Evolutionary conservation across 2,888 invertebrate species (phyloP).

Genomic region (Melieria crassipennis): DNA sequence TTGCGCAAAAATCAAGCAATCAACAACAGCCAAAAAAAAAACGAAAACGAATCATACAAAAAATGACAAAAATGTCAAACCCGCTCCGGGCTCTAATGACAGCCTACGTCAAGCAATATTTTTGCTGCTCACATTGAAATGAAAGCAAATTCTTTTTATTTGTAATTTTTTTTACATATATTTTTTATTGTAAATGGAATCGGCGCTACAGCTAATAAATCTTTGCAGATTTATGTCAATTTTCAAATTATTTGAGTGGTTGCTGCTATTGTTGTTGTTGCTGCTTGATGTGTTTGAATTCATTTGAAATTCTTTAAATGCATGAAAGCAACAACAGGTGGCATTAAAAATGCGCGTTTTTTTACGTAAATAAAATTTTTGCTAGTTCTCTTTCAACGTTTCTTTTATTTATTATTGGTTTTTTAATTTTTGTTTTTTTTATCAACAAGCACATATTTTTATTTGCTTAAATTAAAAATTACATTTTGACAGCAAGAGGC

Average conservation of each 20-base stretch:
- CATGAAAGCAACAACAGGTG: constrained; percentile 16
- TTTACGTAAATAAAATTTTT: too few species aligned
- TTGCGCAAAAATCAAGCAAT: background rate
- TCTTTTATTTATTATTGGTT: too few species aligned
- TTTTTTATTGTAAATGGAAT: too few species aligned
- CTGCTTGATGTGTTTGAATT: background rate
- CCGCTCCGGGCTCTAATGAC: too few species aligned
- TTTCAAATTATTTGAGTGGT: background rate
- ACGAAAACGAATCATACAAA: too few species aligned
- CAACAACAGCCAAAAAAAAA: background rate
- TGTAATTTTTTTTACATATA: too few species aligned
- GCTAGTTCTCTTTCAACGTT: too few species aligned
- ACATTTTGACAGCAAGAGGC: constrained; percentile 26
- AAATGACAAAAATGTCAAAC: background rate
- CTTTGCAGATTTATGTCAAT: constrained; percentile 12
- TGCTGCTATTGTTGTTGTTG: background rate
- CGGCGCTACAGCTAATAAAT: constrained; percentile 1
- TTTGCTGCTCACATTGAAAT: constrained; percentile 5
- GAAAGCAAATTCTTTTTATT: background rate
- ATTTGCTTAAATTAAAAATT: constrained; percentile 16
- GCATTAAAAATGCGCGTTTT: background rate
- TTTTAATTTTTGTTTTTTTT: too few species aligned
- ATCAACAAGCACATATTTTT: too few species aligned
- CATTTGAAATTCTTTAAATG: constrained; percentile 5
- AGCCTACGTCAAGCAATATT: background rate